phyloP scores from a whole-genome alignment of 1,140 invertebrate species.

The Pararge aegeria region DNA sequence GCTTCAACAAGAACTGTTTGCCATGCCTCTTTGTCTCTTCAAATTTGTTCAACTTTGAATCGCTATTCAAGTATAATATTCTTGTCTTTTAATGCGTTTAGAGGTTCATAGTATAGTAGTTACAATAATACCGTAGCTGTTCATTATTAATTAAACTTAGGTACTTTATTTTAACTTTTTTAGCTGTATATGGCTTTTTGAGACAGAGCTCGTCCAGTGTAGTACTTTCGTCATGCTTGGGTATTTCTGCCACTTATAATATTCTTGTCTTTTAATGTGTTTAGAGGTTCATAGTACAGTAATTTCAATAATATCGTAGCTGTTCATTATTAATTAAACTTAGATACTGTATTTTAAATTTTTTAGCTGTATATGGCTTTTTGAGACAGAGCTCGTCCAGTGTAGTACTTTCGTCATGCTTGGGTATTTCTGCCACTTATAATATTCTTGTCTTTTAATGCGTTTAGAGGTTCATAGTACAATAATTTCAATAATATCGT shows the following conservation, averaged over 20 bases:
- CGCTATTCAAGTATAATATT: constrained; percentile 6
- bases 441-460: constrained; percentile 7
- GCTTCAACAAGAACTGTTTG: constrained; percentile 12
- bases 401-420: too few relatives aligned
- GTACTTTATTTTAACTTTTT: too few relatives aligned
- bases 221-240: too few relatives aligned
- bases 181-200: too few relatives aligned
- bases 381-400: too few relatives aligned
- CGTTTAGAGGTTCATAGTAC: background rate
- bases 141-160: too few relatives aligned
- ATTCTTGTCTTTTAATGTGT: background rate
- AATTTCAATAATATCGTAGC: background rate
- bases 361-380: too few relatives aligned
- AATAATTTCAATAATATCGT: background rate
- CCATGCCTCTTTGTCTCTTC: constrained; percentile 10
- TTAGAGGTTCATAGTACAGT: background rate
- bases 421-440: too few relatives aligned
- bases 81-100: background rate
- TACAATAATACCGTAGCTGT: background rate
- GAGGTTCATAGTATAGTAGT: background rate
- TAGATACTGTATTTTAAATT: too few relatives aligned
- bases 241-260: too few relatives aligned
- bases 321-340: too few relatives aligned
- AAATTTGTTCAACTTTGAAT: constrained; percentile 11
- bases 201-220: too few relatives aligned